Conservation (phyloP, 2,113 vertebrate genomes). For the Theristicus caerulescens region DNA sequence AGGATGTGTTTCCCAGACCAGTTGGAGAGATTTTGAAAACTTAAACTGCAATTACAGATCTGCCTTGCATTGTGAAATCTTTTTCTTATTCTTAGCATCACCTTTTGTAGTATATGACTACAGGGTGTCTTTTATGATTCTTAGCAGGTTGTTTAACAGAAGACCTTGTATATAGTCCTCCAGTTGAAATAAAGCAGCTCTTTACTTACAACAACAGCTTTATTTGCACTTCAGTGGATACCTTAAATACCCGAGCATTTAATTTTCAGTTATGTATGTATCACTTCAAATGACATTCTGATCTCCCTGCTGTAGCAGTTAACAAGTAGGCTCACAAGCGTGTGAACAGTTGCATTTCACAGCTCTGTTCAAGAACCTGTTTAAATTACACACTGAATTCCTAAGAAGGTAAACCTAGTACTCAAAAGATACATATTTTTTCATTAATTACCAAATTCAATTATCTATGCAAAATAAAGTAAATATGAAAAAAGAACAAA, state of each 20-base stretch:
- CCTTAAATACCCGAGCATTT: background rate
- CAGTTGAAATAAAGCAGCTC: background rate
- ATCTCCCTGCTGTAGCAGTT: background rate
- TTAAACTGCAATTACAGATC: background rate
- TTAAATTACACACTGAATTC: background rate
- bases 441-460: background rate
- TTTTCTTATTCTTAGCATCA: background rate
- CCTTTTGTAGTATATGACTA: background rate
- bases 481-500: background rate
- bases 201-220: background rate
- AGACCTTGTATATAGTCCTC: background rate
- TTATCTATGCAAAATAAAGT: background rate
- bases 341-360: background rate
- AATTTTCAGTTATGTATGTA: background rate
- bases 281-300: background rate
- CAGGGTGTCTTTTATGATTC: background rate
- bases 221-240: background rate
- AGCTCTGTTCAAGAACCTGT: background rate
- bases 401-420: background rate
- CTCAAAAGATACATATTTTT: background rate
- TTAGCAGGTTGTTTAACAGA: background rate
- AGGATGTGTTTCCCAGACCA: background rate
- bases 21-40: background rate
- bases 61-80: background rate
- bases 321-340: accelerated